Conservation (phyloP, 2,113 vertebrate genomes). For the Phoxinus phoxinus region DNA sequence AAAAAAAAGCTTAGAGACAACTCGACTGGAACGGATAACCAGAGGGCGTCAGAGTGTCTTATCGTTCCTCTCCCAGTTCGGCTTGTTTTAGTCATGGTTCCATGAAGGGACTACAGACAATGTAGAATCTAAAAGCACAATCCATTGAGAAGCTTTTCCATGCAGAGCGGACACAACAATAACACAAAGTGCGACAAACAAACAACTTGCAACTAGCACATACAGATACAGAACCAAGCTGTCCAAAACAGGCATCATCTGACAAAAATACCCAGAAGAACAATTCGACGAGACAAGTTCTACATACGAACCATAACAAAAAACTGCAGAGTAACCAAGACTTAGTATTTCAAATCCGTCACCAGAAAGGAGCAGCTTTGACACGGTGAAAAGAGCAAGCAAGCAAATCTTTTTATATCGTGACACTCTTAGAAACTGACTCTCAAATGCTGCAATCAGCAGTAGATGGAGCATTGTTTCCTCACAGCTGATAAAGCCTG, state of each 20-base stretch:
- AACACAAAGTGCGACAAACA: background rate
- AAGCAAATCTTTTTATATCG: slow-evolving; percentile 14
- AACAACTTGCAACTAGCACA: slow-evolving; percentile 4
- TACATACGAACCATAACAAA: slow-evolving; percentile 21
- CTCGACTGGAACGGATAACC: background rate
- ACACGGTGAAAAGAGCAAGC: slow-evolving; percentile 13
- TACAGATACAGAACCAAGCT: background rate
- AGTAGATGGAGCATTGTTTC: slow-evolving; percentile 28
- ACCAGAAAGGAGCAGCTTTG: slow-evolving; percentile 22
- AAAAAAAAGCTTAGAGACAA: background rate
- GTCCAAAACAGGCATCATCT: background rate
- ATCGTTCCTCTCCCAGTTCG: slow-evolving; percentile 8
- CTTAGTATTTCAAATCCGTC: slow-evolving; percentile 1
- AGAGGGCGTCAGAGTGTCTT: background rate
- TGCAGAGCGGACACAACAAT: background rate
- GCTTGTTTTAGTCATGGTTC: slow-evolving; percentile 17
- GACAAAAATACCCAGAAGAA: background rate
- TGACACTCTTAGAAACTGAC: slow-evolving; percentile 1
- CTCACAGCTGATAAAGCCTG: background rate
- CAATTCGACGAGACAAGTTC: background rate
- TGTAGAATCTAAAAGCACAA: background rate
- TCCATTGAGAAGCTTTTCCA: background rate
- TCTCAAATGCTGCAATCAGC: slow-evolving; percentile 36
- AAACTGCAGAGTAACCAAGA: slow-evolving; percentile 38
- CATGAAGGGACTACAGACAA: slow-evolving; percentile 21